Conservation (phyloP, 37 sponge, comb jelly and placozoan species). For the Hormiphora californensis region DNA sequence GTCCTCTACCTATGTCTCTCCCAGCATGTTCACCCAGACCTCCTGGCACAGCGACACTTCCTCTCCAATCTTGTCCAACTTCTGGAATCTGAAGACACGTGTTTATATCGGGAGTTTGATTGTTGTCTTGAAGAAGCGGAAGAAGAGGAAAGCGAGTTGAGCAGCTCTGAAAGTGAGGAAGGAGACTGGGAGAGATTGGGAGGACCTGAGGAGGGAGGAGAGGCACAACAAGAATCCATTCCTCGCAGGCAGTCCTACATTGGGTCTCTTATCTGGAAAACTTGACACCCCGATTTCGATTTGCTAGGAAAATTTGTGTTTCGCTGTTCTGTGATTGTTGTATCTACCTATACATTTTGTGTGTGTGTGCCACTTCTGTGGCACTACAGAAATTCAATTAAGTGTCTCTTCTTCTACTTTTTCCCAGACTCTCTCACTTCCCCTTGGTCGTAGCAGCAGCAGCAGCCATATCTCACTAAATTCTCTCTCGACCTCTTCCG, state of each 20-base stretch:
- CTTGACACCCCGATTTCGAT: too few species aligned
- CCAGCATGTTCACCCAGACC: slow-evolving; percentile 45
- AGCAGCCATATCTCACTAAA: too few species aligned
- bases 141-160: background rate
- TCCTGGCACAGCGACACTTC: slow-evolving; percentile 8
- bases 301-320: too few species aligned
- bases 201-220: background rate
- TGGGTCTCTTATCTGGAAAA: slow-evolving; percentile 42
- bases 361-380: too few species aligned
- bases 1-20: slow-evolving; percentile 15
- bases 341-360: too few species aligned
- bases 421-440: too few species aligned
- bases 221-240: background rate
- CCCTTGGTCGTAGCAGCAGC: too few species aligned
- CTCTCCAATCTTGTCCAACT: background rate
- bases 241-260: background rate
- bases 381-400: too few species aligned
- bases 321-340: too few species aligned
- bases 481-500: too few species aligned
- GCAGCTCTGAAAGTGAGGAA: slow-evolving; percentile 27
- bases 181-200: too few species aligned
- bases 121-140: slow-evolving; percentile 13
- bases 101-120: background rate
- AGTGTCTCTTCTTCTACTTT: too few species aligned
- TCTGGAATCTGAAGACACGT: slow-evolving; percentile 19